Conservation (phyloP, 2,888 invertebrate species). For the Andrena bicolor region DNA sequence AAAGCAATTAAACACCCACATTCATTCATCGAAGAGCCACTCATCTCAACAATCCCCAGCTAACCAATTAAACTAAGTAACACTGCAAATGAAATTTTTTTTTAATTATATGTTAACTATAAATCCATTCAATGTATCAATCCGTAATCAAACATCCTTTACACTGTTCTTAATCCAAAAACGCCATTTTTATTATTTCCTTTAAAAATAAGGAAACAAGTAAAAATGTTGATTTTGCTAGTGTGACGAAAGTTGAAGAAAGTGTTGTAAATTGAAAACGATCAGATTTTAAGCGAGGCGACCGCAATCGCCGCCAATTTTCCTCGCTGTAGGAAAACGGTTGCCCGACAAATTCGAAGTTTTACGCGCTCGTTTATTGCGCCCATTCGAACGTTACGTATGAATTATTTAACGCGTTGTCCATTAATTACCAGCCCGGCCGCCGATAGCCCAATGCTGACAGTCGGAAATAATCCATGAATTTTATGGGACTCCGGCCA, state of each 20-base stretch:
- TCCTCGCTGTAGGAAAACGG: conserved; percentile 36
- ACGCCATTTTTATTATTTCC: not conserved
- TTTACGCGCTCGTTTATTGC: conserved; percentile 57
- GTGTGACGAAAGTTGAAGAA: too few relatives aligned
- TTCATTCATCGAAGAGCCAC: not conserved
- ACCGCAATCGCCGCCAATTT: conserved; percentile 41
- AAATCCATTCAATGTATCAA: not conserved
- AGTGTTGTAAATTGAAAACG: not conserved
- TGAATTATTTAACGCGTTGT: conserved; percentile 63
- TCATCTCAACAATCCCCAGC: not conserved
- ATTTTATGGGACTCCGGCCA: conserved; percentile 51
- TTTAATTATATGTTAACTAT: not conserved
- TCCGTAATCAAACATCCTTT: not conserved
- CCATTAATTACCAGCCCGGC: conserved; percentile 58
- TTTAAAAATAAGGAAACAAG: not conserved
- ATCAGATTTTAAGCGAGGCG: conserved; percentile 17
- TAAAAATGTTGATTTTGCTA: not conserved
- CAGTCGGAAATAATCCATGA: conserved; percentile 58
- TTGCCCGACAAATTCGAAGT: conserved; percentile 50
- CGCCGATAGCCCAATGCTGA: conserved; percentile 55
- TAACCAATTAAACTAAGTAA: not conserved
- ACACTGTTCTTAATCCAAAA: not conserved
- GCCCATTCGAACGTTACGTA: conserved; percentile 51
- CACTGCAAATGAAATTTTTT: not conserved
- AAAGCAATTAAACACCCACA: not conserved